Base-by-base conservation (phyloP, 2,113 vertebrate species). In the Mesitornis unicolor region DNA sequence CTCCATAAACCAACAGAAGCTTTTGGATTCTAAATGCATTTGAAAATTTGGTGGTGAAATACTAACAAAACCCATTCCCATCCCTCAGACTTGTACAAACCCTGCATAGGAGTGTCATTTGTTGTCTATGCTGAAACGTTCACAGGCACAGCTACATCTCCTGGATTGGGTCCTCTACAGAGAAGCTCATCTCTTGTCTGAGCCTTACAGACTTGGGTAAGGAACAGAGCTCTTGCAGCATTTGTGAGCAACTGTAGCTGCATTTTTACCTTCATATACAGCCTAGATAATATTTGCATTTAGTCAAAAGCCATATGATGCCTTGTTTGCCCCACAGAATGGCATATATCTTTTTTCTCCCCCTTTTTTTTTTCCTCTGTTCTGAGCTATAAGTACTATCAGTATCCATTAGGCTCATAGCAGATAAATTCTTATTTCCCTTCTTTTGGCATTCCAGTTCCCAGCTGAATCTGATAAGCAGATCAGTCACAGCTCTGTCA, bases 401-500 rank as follows among this genome's bases (percentile, higher is more conserved):
- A 43, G 65, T 54, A 79, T 50, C 77, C 87, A 76, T 92, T 78
- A 81, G 83, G 56, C 42, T 61, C 43, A 26, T 59, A 94, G 88
- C 84, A 90, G 84, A 94, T 61, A 63, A 51, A 53, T 94, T 90
- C 83, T 59, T 89, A 87, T 97, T 96, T 97, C 82, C 74, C 74
- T 43, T 95, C 94, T 95, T 97, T 76, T 57, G 85, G 63, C 95
- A 86, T 96, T 94, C 85, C 71, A 82, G 59, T 94, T 96, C 94
- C 86, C 80, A 82, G 75, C 73, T 74, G 96, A 95, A 97, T 96
- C 95, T 93, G 97, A 97, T 98, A 97, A 96, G 95, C 74, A 81
- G 85, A 95, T 94, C 97, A 82, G 87, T 93, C 96, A 83, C 79
- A 82, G 96, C 75, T 88, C 18, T 80, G 95, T 96, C 96, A 95